A percentile compares a stretch with the other conserved stretches of the same genome.
phyloP scores from a whole-genome alignment of 1,140 invertebrate genomes.

The Neodiprion lecontei region DNA sequence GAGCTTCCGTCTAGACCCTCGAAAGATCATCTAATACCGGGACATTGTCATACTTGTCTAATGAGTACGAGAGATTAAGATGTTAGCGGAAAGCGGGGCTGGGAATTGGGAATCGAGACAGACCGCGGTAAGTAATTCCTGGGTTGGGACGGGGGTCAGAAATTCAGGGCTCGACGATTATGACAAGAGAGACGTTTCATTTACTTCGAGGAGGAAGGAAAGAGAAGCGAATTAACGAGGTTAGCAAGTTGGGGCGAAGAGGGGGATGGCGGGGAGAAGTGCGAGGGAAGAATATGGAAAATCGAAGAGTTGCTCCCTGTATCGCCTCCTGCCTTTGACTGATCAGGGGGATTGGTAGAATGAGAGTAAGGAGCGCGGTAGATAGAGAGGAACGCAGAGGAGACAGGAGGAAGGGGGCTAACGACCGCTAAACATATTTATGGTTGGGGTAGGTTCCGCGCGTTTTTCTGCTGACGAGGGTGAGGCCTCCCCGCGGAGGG shows the following conservation, averaged over 20 bases:
- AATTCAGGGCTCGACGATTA: neutral
- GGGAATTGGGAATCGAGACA: neutral
- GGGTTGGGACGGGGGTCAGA: neutral
- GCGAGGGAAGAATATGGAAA: slow-evolving; percentile 21
- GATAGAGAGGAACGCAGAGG: no score
- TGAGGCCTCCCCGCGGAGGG: slow-evolving; percentile 2
- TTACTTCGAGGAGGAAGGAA: slow-evolving; percentile 5
- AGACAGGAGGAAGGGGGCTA: slow-evolving; percentile 27
- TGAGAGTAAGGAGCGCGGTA: neutral
- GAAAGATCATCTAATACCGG: neutral
- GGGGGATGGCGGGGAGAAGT: slow-evolving; percentile 15
- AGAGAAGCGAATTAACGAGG: slow-evolving; percentile 11
- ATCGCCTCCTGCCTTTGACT: neutral
- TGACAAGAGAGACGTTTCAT: neutral
- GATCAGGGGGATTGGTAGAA: neutral
- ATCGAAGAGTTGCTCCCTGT: slow-evolving; percentile 25
- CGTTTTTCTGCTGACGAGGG: slow-evolving; percentile 33
- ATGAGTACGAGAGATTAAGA: neutral
- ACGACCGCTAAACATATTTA: slow-evolving; percentile 45
- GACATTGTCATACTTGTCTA: neutral
- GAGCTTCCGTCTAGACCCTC: neutral
- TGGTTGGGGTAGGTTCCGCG: slow-evolving; percentile 46
- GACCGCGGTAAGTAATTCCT: neutral
- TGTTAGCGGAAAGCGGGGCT: neutral
- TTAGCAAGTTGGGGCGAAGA: slow-evolving; percentile 19